Evolutionary conservation across 2,113 vertebrate species (phyloP).

Genomic region (Tychaedon coryphoeus): DNA sequence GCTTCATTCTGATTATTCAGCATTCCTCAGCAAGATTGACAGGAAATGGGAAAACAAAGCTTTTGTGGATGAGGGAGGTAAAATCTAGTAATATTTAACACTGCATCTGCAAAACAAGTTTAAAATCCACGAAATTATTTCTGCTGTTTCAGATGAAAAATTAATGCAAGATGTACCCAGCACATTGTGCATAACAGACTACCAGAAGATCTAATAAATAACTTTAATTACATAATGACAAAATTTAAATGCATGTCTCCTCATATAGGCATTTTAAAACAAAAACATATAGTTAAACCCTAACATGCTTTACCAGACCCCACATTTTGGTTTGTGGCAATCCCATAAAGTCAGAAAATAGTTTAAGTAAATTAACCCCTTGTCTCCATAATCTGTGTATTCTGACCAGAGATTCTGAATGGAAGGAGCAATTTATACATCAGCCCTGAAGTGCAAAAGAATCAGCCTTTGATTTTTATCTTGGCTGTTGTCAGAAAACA

Average conservation of each 20-base stretch:
- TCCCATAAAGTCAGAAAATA: not conserved
- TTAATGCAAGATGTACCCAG: not conserved
- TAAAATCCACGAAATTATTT: not conserved
- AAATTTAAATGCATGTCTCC: not conserved
- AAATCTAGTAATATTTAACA: not conserved
- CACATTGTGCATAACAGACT: not conserved
- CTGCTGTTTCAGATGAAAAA: not conserved
- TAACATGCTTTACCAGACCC: not conserved
- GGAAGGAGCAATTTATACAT: not conserved
- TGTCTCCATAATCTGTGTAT: not conserved
- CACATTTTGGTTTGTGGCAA: not conserved
- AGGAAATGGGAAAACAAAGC: conserved; percentile 27
- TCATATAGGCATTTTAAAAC: not conserved
- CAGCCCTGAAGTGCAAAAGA: not conserved
- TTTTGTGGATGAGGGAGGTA: not conserved
- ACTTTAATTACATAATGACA: not conserved
- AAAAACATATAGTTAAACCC: not conserved
- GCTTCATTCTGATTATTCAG: conserved; percentile 35
- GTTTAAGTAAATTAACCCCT: not conserved
- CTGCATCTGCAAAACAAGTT: not conserved
- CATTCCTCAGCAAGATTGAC: not conserved
- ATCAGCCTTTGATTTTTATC: not conserved
- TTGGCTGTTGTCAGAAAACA: not conserved
- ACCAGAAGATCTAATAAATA: not conserved
- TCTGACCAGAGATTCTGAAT: not conserved